Conservation (phyloP, 2,797 vertebrate genomes). For the Nothura maculosa region DNA sequence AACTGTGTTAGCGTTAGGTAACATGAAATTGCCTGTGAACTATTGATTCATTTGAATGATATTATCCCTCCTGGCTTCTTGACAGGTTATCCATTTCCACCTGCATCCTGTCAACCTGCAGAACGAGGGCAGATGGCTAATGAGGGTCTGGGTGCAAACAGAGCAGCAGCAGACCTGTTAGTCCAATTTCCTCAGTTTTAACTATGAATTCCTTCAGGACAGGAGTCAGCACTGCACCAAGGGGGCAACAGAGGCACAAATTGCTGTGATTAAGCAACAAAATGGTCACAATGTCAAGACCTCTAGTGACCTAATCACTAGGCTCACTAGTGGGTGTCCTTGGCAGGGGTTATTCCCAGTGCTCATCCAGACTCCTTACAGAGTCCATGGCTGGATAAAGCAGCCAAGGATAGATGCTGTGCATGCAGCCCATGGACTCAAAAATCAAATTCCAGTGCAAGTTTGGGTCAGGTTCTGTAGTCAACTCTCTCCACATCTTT, state of each 20-base stretch:
- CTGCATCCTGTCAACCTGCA: slow-evolving; percentile 9
- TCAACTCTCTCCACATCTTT: rapidly evolving
- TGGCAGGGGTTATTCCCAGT: rapidly evolving
- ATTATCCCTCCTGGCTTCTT: slow-evolving; percentile 21
- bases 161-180: background rate
- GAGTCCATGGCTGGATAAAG: background rate
- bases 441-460: background rate
- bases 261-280: background rate
- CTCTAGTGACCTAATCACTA: background rate
- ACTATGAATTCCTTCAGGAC: rapidly evolving
- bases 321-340: background rate
- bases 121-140: slow-evolving; percentile 64
- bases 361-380: rapidly evolving
- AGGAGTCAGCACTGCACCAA: rapidly evolving
- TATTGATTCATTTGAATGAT: slow-evolving; percentile 65
- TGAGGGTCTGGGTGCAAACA: slow-evolving; percentile 20
- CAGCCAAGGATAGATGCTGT: rapidly evolving
- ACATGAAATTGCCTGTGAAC: slow-evolving; percentile 46
- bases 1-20: background rate
- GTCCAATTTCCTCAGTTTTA: background rate
- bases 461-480: background rate
- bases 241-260: background rate
- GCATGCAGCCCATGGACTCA: rapidly evolving
- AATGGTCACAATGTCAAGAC: background rate
- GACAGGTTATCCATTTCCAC: slow-evolving; percentile 65